Evolutionary conservation across 2,888 invertebrate genomes (phyloP).

Genomic region (Punctoribates punctum): DNA sequence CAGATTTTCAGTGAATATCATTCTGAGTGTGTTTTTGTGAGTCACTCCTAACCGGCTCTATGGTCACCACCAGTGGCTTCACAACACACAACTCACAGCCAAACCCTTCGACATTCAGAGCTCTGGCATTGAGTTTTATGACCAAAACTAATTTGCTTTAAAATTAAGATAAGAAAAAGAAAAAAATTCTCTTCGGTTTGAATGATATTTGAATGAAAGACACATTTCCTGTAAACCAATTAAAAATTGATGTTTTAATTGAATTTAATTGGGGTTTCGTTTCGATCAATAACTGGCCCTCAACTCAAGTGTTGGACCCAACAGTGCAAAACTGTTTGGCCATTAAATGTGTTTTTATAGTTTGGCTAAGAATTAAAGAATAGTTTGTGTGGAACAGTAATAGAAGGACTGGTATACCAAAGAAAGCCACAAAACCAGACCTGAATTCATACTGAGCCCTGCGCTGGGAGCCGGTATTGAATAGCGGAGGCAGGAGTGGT

Average conservation of each 20-base stretch:
- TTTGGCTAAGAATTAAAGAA: background rate
- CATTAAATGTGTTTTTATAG: background rate
- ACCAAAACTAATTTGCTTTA: background rate
- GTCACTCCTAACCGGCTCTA: background rate
- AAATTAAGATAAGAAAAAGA: background rate
- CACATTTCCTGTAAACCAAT: background rate
- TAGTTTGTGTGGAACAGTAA: background rate
- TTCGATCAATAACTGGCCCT: slow-evolving; percentile 5
- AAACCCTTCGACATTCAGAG: background rate
- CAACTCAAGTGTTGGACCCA: background rate
- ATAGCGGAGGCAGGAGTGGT: slow-evolving; percentile 3
- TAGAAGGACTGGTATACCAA: background rate
- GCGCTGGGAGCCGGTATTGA: slow-evolving; percentile 14
- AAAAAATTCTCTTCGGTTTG: background rate
- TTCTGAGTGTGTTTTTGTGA: background rate
- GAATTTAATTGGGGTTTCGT: background rate
- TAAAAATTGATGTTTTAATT: background rate
- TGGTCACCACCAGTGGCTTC: background rate
- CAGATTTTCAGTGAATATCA: background rate
- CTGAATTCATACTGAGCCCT: background rate
- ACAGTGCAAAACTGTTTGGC: background rate
- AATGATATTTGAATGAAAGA: background rate
- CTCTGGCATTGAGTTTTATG: slow-evolving; percentile 8
- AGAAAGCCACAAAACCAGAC: slow-evolving; percentile 26
- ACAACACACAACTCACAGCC: background rate